Conservation (phyloP, 2,888 invertebrate species). For the Gandaritis pyraliata region DNA sequence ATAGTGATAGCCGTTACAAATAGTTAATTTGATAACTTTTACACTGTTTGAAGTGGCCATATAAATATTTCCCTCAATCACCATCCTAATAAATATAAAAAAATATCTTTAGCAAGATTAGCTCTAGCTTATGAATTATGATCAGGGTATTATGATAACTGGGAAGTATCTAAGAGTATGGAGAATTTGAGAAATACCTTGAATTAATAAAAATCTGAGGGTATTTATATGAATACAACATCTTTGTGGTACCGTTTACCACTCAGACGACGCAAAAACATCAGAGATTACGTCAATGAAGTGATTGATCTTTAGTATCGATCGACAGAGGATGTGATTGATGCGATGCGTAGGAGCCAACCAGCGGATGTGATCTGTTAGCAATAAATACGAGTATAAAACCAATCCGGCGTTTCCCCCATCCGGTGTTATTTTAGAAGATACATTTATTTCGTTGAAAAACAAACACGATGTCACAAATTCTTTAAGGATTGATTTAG, state of each 20-base stretch:
- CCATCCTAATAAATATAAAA: no score
- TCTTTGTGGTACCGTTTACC: no score
- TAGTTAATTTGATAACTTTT: conserved; percentile 32
- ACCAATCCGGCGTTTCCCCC: conserved; percentile 29
- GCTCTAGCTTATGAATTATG: no score
- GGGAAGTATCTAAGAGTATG: no score
- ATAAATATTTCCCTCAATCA: no score
- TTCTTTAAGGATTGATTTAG: conserved; percentile 1
- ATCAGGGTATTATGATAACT: no score
- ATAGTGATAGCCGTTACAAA: conserved; percentile 31
- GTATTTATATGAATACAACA: no score
- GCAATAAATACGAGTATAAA: conserved; percentile 41
- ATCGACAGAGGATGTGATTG: conserved; percentile 24
- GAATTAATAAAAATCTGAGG: no score
- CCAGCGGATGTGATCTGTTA: conserved; percentile 42
- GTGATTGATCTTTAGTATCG: conserved; percentile 13
- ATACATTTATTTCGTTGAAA: conserved; percentile 19
- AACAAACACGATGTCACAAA: conserved; percentile 13
- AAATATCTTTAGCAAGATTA: no score
- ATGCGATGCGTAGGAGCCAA: conserved; percentile 36
- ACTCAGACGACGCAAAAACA: background rate
- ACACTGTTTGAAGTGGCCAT: background rate
- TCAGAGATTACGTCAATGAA: conserved; percentile 1
- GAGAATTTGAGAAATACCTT: no score
- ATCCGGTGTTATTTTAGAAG: conserved; percentile 24